These are phyloP conservation scores for Drosophila neonasuta DNA, from an alignment of 2,888 invertebrate genomes.

Conservation along the genomic window DNA sequence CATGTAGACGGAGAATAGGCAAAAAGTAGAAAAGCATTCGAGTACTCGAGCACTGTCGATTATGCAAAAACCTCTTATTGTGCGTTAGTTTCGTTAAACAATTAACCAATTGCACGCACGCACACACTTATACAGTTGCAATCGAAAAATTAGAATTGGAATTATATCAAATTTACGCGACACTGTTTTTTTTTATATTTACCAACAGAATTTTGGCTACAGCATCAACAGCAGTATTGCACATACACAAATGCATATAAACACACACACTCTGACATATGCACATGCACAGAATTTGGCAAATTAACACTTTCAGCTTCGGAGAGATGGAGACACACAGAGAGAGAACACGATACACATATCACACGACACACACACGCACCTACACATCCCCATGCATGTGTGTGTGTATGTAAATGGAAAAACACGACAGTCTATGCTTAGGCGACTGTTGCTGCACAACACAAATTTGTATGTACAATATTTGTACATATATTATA, in stretches of 20 bases:
- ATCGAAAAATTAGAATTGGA: slow-evolving; percentile 26
- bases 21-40: slow-evolving; percentile 33
- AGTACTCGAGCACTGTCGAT: slow-evolving; percentile 30
- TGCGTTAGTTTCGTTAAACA: slow-evolving; percentile 39
- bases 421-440: slow-evolving; percentile 13
- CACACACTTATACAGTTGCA: slow-evolving; percentile 25
- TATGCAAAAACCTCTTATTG: slow-evolving; percentile 64
- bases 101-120: slow-evolving; percentile 21
- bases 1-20: slow-evolving; percentile 51
- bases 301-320: slow-evolving; percentile 61
- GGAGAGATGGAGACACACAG: slow-evolving; percentile 4
- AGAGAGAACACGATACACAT: slow-evolving; percentile 29
- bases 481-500: slow-evolving; percentile 30
- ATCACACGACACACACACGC: slow-evolving; percentile 23
- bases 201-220: slow-evolving; percentile 33
- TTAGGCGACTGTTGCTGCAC: slow-evolving; percentile 17
- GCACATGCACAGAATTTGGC: slow-evolving; percentile 45
- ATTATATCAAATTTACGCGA: slow-evolving; percentile 18
- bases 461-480: neutral
- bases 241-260: slow-evolving; percentile 17
- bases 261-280: slow-evolving; percentile 1
- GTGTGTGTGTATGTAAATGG: slow-evolving; percentile 19
- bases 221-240: slow-evolving; percentile 22
- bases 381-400: neutral
- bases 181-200: slow-evolving; percentile 35